phyloP scores from a whole-genome alignment of 1,140 invertebrate genomes.

The fruit fly (Drosophila melanogaster) region DNA sequence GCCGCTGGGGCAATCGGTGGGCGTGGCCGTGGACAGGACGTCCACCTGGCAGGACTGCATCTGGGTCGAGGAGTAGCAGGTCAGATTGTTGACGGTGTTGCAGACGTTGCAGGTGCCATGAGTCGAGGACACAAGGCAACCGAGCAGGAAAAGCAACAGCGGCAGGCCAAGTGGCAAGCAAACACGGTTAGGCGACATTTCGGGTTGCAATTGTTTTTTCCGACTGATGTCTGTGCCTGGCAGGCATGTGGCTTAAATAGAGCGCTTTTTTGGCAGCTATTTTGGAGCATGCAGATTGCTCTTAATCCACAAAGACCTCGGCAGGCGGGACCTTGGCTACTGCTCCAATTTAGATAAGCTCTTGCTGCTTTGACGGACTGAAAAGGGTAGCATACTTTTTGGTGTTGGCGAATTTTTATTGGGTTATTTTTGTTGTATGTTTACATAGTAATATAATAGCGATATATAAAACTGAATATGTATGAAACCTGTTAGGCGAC shows the following conservation, averaged over 20 bases:
- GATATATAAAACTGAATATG: background rate
- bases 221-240: conserved; percentile 25
- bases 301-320: conserved; percentile 36
- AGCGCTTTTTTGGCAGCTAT: conserved; percentile 13
- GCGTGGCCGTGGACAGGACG: conserved; percentile 38
- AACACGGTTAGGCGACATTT: conserved; percentile 27
- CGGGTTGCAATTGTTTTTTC: conserved; percentile 19
- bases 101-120: conserved; percentile 63
- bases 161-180: conserved; percentile 11
- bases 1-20: conserved; percentile 54
- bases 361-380: background rate
- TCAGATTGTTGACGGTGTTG: conserved; percentile 53
- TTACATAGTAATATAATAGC: background rate
- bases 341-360: conserved; percentile 67
- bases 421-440: too few relatives aligned
- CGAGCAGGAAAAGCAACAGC: conserved; percentile 1
- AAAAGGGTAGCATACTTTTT: conserved; percentile 51
- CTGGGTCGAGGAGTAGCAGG: conserved; percentile 71
- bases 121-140: conserved; percentile 23
- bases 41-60: conserved; percentile 57
- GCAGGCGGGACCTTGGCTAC: conserved; percentile 23
- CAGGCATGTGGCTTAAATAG: conserved; percentile 54
- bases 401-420: conserved; percentile 9
- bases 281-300: conserved; percentile 27
- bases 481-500: background rate